These are phyloP conservation scores for Xylocampa areola DNA, from an alignment of 2,888 invertebrate genomes.

Conservation along the genomic window DNA sequence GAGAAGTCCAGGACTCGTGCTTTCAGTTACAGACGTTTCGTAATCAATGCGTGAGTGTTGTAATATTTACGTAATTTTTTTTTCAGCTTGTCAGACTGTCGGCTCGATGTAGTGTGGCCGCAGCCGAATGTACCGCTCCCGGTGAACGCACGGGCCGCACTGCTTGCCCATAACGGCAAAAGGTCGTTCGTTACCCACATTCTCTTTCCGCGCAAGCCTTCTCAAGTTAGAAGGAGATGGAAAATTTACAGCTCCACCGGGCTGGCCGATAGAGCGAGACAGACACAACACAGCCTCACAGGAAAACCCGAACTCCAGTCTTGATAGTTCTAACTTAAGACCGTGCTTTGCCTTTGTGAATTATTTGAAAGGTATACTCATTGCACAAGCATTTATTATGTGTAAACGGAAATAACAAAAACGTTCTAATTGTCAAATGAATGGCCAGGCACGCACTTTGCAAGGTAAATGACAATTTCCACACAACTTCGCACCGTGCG, in stretches of 20 bases:
- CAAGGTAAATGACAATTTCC: slow-evolving; percentile 61
- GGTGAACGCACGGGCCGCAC: slow-evolving; percentile 88
- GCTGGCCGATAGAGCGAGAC: slow-evolving; percentile 70
- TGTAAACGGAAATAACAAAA: slow-evolving; percentile 78
- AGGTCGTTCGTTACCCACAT: slow-evolving; percentile 90
- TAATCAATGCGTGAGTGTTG: slow-evolving; percentile 86
- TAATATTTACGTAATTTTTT: slow-evolving; percentile 89
- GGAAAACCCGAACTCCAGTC: slow-evolving; percentile 88
- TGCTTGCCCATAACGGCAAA: slow-evolving; percentile 88
- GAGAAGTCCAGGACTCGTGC: slow-evolving; percentile 62
- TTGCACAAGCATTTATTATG: slow-evolving; percentile 81
- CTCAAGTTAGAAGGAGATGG: slow-evolving; percentile 82
- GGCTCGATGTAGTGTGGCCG: slow-evolving; percentile 72
- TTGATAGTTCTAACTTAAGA: slow-evolving; percentile 87
- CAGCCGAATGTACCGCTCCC: slow-evolving; percentile 76
- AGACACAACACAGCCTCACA: slow-evolving; percentile 76
- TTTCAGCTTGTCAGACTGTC: slow-evolving; percentile 83
- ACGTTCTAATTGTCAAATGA: slow-evolving; percentile 71
- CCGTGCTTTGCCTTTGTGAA: slow-evolving; percentile 86
- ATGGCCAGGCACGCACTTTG: slow-evolving; percentile 62
- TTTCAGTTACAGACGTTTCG: slow-evolving; percentile 77
- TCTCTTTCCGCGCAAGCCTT: slow-evolving; percentile 90
- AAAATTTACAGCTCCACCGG: slow-evolving; percentile 62
- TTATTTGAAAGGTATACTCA: slow-evolving; percentile 85
- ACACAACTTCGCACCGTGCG: slow-evolving; percentile 48